These are phyloP conservation scores for Orthonevra nobilis DNA, from an alignment of 2,888 invertebrate genomes.

Conservation along the genomic window DNA sequence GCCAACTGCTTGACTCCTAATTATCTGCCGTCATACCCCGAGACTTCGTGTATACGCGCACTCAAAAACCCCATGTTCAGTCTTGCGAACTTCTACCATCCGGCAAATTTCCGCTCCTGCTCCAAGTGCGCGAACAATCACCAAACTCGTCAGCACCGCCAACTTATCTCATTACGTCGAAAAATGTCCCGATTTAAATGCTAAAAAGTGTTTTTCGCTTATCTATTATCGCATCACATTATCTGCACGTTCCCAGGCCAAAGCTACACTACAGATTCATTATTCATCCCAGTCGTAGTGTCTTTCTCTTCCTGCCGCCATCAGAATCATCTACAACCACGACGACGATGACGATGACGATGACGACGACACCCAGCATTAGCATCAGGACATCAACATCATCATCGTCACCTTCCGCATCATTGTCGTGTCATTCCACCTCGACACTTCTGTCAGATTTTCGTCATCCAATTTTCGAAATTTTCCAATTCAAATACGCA, in stretches of 20 bases:
- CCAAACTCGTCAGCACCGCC: slow-evolving; percentile 37
- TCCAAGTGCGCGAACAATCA: background rate
- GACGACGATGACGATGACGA: too few species aligned
- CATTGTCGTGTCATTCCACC: slow-evolving; percentile 61
- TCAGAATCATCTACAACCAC: background rate
- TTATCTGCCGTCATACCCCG: too few species aligned
- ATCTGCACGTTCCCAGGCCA: slow-evolving; percentile 32
- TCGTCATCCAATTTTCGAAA: slow-evolving; percentile 57
- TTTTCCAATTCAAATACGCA: slow-evolving; percentile 68
- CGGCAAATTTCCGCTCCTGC: too few species aligned
- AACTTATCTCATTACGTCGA: slow-evolving; percentile 66
- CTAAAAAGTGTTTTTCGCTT: slow-evolving; percentile 53
- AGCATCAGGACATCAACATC: slow-evolving; percentile 24
- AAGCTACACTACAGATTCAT: slow-evolving; percentile 42
- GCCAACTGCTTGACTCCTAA: too few species aligned
- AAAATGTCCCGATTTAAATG: slow-evolving; percentile 65
- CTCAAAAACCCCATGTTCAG: too few species aligned
- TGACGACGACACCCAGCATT: too few species aligned
- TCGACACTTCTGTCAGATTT: slow-evolving; percentile 60
- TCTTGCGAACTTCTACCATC: background rate
- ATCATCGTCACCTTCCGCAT: slow-evolving; percentile 41
- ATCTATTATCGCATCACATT: slow-evolving; percentile 67
- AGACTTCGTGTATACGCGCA: too few species aligned
- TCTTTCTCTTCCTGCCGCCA: background rate
- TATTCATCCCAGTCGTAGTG: slow-evolving; percentile 52